Evolutionary conservation across 2,888 invertebrate species (phyloP), one percentile per base, ranked within the genome.

Genomic region (Athripsodes cinereus): DNA sequence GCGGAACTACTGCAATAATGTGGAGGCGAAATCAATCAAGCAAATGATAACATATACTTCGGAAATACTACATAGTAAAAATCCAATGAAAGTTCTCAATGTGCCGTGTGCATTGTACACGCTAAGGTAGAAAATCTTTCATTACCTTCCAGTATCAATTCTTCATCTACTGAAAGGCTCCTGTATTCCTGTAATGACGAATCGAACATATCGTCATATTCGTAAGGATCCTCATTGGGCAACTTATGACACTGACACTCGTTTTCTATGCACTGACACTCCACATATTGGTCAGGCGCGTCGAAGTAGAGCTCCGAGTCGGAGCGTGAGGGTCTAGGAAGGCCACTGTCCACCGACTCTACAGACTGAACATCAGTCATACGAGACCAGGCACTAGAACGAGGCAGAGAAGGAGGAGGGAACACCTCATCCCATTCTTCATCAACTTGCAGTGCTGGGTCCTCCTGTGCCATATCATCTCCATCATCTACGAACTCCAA

Each of bases 321-420:
- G 81, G 81, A 63, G 83, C 82, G 26, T 82, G 75, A n/a, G 83
- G 83, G 66, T 83, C 84, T 82, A 0, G 83, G 83, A 20, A 80
- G 66, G 5, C 80, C 69, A 50, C 84, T 84, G 68, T 83, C 83
- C 6, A 81, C 82, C n/a, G 84, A 83, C 21, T 84, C 78, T 66
- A 84, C 83, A 18, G 84, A 84, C n/a, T 57, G 57, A 19, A 22
- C 47, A 20, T 52, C 55, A 40, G 19, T n/a, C 5, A 34, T 2
- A 11, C 22, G 49, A 1, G n/a, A 19, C 55, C 55, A 48, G 52
- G 10, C 51, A 20, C 35, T 46, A 22, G 13, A 8, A 18, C 21
- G n/a, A 13, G 54, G 47, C 13, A 40, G 20, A 3, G 40, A 22
- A n/a, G 40, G 10, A 22, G 11, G 50, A 19, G 46, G 10, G 16